Conservation (phyloP, 1,140 invertebrate genomes). For the Subanguina moxae region DNA sequence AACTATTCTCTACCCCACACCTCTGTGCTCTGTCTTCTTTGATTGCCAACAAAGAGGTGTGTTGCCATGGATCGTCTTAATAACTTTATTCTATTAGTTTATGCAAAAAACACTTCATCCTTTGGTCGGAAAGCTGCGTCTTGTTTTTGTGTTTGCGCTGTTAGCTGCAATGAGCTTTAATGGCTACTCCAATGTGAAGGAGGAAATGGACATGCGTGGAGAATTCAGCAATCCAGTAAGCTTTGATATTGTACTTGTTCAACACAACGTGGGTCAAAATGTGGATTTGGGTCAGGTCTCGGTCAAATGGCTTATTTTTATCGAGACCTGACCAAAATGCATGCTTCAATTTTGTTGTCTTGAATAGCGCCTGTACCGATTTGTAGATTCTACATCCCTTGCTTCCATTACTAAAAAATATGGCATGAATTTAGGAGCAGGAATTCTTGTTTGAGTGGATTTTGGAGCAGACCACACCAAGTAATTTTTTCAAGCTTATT, state of each 20-base stretch:
- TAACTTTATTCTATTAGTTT: not conserved
- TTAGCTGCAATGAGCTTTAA: slow-evolving; percentile 50
- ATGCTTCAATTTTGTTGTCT: no score
- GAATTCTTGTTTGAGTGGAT: slow-evolving; percentile 76
- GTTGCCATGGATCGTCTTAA: not conserved
- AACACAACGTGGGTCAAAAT: no score
- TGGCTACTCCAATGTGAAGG: slow-evolving; percentile 54
- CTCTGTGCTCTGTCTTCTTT: slow-evolving; percentile 71
- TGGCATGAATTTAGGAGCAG: slow-evolving; percentile 61
- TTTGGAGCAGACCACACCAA: slow-evolving; percentile 63
- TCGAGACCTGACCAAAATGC: no score
- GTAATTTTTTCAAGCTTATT: slow-evolving; percentile 49
- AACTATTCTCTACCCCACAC: slow-evolving; percentile 77
- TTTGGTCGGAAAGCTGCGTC: slow-evolving; percentile 9
- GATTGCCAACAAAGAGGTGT: slow-evolving; percentile 64
- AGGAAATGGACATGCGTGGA: slow-evolving; percentile 61
- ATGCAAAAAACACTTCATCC: slow-evolving; percentile 10
- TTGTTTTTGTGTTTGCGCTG: slow-evolving; percentile 27
- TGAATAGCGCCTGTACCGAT: no score
- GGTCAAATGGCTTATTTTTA: no score
- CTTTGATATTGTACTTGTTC: no score
- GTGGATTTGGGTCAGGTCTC: no score
- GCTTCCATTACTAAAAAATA: no score
- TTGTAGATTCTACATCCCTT: no score
- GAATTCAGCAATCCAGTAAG: slow-evolving; percentile 68